Base-by-base conservation (phyloP, 2,797 vertebrate genomes). In the Decapterus maruadsi region DNA sequence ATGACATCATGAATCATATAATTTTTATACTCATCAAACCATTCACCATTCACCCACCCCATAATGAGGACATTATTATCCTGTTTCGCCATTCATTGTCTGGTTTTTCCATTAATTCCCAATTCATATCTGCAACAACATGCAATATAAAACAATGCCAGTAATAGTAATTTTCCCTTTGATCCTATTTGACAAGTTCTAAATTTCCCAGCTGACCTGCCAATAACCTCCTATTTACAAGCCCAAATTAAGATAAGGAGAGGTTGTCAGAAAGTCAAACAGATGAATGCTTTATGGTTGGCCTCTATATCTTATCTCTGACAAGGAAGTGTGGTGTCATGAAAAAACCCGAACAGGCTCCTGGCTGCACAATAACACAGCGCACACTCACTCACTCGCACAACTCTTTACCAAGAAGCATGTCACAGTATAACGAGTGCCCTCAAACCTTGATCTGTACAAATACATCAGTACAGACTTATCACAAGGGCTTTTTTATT, bases 171-270 rank as follows among this genome's bases (percentile, higher is more conserved):
- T 13, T 34, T 57, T 34, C 26, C 42, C 70, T 87, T 81, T 78
- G 59, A 77, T 66, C 68, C 29, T 57, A 50, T 65, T 61, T 10
- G 12, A 59, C 59, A 71, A 54, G 22, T 64, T 70, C 61, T 75
- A 55, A 77, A 46, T 71, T 42, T n/a, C 16, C 8, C 13, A 3
- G 48, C 56, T 91, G 90, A 89, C 90, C 91, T 66, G 72, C 57
- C 17, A 31, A 8, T 85, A 79, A 90, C 87, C 87, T 78, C 2
- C 2, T 8, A 34, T 38, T 87, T 90, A 92, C 38, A 54, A 89
- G 40, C 68, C 51, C 73, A 77, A 93, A 93, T 93, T 92, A 87
- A 93, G 92, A 94, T 93, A 92, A 93, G 81, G 8, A 46, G 14
- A 77, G 77, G 77, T 85, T 79, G 82, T 81, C 78, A 87, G 68